Conservation (phyloP, 2,888 invertebrate genomes). For the Scaptomyza reducta region DNA sequence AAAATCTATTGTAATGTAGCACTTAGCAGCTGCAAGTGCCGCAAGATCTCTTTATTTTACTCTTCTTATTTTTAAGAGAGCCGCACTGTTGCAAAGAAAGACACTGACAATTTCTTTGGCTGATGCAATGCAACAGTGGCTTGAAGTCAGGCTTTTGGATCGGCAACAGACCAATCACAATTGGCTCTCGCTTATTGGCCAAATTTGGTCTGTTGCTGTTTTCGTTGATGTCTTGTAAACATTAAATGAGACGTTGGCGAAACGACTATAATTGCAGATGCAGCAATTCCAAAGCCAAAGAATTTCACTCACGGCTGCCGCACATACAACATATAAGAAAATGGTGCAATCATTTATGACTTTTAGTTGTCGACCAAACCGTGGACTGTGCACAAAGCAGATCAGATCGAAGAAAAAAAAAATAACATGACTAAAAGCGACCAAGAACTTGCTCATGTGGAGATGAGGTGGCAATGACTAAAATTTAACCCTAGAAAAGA, state of each 20-base stretch:
- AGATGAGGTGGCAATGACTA: conserved; percentile 59
- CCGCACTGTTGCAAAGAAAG: background rate
- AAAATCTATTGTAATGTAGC: no score
- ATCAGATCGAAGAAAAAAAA: background rate
- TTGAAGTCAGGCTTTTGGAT: conserved; percentile 61
- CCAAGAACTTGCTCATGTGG: conserved; percentile 48
- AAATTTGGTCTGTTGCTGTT: conserved; percentile 31
- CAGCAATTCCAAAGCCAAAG: conserved; percentile 67
- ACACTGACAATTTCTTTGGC: conserved; percentile 36
- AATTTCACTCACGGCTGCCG: conserved; percentile 64
- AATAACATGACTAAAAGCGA: conserved; percentile 38
- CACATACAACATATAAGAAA: conserved; percentile 64
- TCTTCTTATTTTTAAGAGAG: no score
- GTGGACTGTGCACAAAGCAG: conserved; percentile 25
- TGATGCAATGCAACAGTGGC: conserved; percentile 74
- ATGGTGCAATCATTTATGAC: conserved; percentile 35
- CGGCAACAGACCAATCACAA: conserved; percentile 50
- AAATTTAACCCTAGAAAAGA: background rate
- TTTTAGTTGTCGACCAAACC: conserved; percentile 52
- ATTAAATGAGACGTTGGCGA: conserved; percentile 44
- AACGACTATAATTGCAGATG: conserved; percentile 74
- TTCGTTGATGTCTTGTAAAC: conserved; percentile 29
- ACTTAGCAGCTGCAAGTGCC: no score
- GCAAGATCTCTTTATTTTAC: background rate
- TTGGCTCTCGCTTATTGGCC: conserved; percentile 29